phyloP scores from a whole-genome alignment of 2,113 vertebrate genomes.

The Ptyas mucosa region DNA sequence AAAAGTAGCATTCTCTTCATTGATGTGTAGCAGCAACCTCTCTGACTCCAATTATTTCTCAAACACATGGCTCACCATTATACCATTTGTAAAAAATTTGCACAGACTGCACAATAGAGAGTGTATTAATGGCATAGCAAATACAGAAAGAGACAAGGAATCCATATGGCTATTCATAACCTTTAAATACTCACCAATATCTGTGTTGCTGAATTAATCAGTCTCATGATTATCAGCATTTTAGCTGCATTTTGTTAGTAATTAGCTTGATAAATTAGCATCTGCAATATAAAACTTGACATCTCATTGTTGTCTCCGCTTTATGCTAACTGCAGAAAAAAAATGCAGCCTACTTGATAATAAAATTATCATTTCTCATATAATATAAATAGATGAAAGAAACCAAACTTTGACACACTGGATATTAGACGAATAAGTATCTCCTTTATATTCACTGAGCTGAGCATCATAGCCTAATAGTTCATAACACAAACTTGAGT shows the following conservation, averaged over 20 bases:
- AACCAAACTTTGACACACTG: slow-evolving; percentile 69
- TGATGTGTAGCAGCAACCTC: slow-evolving; percentile 51
- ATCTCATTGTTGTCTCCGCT: slow-evolving; percentile 72
- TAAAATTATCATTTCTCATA: slow-evolving; percentile 65
- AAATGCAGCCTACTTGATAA: slow-evolving; percentile 59
- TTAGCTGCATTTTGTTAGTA: slow-evolving; percentile 75
- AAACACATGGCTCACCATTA: slow-evolving; percentile 56
- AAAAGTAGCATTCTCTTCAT: slow-evolving; percentile 41
- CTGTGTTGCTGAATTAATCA: slow-evolving; percentile 71
- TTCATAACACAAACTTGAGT: slow-evolving; percentile 66
- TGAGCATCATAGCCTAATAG: slow-evolving; percentile 69
- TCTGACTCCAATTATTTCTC: slow-evolving; percentile 49
- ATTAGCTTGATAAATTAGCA: slow-evolving; percentile 81
- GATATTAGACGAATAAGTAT: slow-evolving; percentile 57
- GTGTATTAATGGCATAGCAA: slow-evolving; percentile 55
- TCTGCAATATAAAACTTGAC: slow-evolving; percentile 74
- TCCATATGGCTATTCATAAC: slow-evolving; percentile 55
- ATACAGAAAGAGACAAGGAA: slow-evolving; percentile 50
- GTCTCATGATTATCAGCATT: slow-evolving; percentile 74
- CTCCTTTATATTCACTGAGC: slow-evolving; percentile 64
- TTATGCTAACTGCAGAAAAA: slow-evolving; percentile 67
- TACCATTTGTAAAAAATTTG: slow-evolving; percentile 48
- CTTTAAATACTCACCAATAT: slow-evolving; percentile 70
- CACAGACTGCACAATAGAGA: slow-evolving; percentile 15
- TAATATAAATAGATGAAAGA: slow-evolving; percentile 63